phyloP scores from a whole-genome alignment of 92 coral and sea anemone genomes.

The Porites divaricata region DNA sequence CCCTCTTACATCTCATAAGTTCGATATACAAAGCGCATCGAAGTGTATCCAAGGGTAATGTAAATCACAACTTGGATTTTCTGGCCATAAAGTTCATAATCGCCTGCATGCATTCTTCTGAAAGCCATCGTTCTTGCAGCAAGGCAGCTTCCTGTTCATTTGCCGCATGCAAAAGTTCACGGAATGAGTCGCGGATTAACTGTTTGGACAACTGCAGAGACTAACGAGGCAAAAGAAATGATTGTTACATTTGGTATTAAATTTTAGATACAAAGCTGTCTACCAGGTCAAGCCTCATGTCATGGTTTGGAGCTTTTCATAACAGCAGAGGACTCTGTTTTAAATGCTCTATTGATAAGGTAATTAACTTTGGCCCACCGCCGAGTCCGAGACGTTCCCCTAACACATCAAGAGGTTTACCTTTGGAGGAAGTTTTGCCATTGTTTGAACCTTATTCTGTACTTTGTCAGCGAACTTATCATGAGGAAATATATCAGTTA shows the following conservation, averaged over 20 bases:
- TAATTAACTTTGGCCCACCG: not conserved
- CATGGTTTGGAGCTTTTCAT: too few species aligned
- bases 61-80: conserved; percentile 52
- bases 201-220: conserved; percentile 89
- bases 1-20: too few species aligned
- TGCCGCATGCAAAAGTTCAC: conserved; percentile 72
- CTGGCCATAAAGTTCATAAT: conserved; percentile 94
- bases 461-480: conserved; percentile 80
- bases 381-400: not conserved
- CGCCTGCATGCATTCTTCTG: conserved; percentile 96
- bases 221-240: conserved; percentile 44
- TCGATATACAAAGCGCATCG: not conserved
- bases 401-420: conserved; percentile 35
- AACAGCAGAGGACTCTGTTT: too few species aligned
- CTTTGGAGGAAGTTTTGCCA: conserved; percentile 89
- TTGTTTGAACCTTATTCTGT: conserved; percentile 64
- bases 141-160: conserved; percentile 89
- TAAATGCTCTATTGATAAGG: not conserved
- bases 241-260: too few species aligned
- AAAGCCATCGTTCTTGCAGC: conserved; percentile 92
- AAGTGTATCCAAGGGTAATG: not conserved
- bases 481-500: conserved; percentile 87
- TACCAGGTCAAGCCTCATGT: too few species aligned
- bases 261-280: too few species aligned
- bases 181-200: conserved; percentile 84